phyloP scores from a whole-genome alignment of 2,888 invertebrate genomes.

The Nycteola revayana region DNA sequence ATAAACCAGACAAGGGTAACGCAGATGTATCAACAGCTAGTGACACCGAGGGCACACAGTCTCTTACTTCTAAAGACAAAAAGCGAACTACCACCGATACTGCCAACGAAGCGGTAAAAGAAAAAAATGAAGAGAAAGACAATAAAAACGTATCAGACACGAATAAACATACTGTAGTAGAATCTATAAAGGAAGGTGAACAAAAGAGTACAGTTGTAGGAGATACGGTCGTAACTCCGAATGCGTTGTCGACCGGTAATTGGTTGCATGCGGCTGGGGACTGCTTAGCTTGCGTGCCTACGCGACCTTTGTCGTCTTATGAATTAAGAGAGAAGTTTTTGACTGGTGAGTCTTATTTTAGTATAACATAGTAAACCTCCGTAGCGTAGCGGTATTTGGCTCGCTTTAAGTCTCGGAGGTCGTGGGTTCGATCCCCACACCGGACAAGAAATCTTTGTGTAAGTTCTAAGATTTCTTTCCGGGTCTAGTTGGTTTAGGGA shows the following conservation, averaged over 20 bases:
- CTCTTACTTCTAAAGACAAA: too few species aligned
- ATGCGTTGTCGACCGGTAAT: slow-evolving; percentile 11
- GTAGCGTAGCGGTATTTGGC: too few species aligned
- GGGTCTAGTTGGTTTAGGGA: too few species aligned
- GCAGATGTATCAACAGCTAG: slow-evolving; percentile 16
- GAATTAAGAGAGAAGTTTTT: slow-evolving; percentile 76
- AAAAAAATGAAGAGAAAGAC: too few species aligned
- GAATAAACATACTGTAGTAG: slow-evolving; percentile 4
- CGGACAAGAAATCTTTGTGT: too few species aligned
- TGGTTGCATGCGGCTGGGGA: slow-evolving; percentile 61
- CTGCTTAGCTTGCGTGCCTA: slow-evolving; percentile 67
- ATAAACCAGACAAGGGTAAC: slow-evolving; percentile 23
- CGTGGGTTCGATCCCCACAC: too few species aligned
- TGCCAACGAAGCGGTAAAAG: too few species aligned
- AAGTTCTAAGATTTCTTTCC: too few species aligned
- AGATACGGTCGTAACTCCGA: slow-evolving; percentile 16
- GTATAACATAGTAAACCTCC: too few species aligned
- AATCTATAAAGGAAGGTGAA: too few species aligned
- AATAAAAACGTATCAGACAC: slow-evolving; percentile 2
- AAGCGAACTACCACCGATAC: too few species aligned
- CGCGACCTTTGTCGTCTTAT: slow-evolving; percentile 66
- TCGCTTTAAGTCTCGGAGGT: too few species aligned
- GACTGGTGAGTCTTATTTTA: slow-evolving; percentile 63
- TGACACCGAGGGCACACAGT: background rate
- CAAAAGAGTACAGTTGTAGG: slow-evolving; percentile 15